Evolutionary conservation across 2,888 invertebrate species (phyloP).

Genomic region (Altica lythri): DNA sequence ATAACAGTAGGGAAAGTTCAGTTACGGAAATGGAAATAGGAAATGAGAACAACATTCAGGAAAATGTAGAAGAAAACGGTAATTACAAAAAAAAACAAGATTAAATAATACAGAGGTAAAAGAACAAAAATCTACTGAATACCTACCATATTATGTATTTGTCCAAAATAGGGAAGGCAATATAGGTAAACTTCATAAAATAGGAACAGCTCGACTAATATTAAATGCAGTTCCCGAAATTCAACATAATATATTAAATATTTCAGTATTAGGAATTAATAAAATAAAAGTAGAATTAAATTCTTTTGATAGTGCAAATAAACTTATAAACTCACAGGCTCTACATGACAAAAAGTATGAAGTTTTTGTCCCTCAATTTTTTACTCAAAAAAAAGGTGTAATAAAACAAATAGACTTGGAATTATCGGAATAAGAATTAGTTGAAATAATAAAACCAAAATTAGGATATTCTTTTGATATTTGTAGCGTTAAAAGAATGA

Average conservation of each 20-base stretch:
- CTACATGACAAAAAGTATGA: not conserved
- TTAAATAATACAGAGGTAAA: too few relatives aligned
- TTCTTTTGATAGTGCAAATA: not conserved
- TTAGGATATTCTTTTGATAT: not conserved
- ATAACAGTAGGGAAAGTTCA: too few relatives aligned
- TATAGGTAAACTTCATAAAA: too few relatives aligned
- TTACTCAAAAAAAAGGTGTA: constrained; percentile 3
- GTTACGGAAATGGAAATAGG: too few relatives aligned
- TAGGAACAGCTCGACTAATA: too few relatives aligned
- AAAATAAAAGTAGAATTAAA: constrained; percentile 6
- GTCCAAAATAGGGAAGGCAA: too few relatives aligned
- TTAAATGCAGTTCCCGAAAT: constrained; percentile 1
- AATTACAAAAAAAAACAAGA: too few relatives aligned
- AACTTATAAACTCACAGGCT: not conserved
- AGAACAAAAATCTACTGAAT: too few relatives aligned
- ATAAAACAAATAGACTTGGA: constrained; percentile 1
- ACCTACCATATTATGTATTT: too few relatives aligned
- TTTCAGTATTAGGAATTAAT: not conserved
- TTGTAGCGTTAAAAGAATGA: not conserved
- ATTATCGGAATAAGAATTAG: not conserved
- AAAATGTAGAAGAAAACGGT: too few relatives aligned
- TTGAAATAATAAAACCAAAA: not conserved
- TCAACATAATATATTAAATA: constrained; percentile 3
- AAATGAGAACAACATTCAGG: too few relatives aligned
- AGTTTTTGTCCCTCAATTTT: not conserved